Evolutionary conservation across 2,113 vertebrate genomes (phyloP), one percentile per base, ranked within the genome.

Genomic region (Osmerus eperlanus): DNA sequence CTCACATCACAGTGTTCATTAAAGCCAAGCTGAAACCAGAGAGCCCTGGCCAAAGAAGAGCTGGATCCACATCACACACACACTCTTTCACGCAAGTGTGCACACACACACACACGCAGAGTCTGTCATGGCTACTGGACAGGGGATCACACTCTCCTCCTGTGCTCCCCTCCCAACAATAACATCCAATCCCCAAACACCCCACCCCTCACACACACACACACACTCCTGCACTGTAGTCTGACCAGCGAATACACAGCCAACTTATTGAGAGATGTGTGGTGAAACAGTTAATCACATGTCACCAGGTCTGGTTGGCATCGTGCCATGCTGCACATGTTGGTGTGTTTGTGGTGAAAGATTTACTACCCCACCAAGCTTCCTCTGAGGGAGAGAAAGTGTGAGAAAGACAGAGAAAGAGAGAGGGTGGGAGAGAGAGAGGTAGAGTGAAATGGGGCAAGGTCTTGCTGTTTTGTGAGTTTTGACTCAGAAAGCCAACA

Each of bases 231-330:
- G 23, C 29, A 29, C 61, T 63, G 21, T 25, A 2, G 67, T 56
- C 67, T 60, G 55, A n/a, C 16, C 54, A 56, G 4, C 6, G 14
- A 56, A n/a, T 4, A n/a, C 54, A 15, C 54, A 18, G 62, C 23
- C 32, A 5, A 36, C 54, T 8, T 56, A n/a, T 15, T 56, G 54
- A 84, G 67, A 77, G 80, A 79, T 77, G 58, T 71, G 72, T 68
- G 64, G 73, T 68, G 80, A 72, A 79, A 73, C 76, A 67, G 67
- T 81, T 81, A 87, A 87, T 84, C 81, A 78, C 76, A 83, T 78
- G 55, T 66, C 75, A 63, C 65, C 29, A 12, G 61, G 66, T 47
- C 58, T 23, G 73, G 28, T 8, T 78, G 74, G 80, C 75, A 61
- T 72, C 14, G 66, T 69, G 78, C 73, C 78, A 60, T 53, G 21